Base-by-base conservation (phyloP, 2,113 vertebrate genomes). In the Eclectus roratus region DNA sequence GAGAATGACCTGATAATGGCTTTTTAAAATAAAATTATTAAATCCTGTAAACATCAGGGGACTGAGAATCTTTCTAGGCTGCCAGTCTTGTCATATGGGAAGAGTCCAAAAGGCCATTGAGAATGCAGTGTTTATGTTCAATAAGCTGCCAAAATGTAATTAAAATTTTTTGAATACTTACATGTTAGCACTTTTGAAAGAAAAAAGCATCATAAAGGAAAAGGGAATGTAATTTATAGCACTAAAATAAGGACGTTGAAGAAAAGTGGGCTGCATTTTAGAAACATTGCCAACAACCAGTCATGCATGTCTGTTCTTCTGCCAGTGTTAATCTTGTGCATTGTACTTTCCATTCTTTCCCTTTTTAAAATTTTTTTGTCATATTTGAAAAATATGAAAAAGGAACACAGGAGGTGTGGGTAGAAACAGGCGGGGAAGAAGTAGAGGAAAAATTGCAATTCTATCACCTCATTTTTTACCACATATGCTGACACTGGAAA, bases 81-180 rank as follows among this genome's bases (percentile, higher is more conserved):
- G 17, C 43, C 24, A 73, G 16, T 85, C 64, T 69, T 66, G 24
- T 94, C 56, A 13, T 64, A 79, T 39, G 37, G 53, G 37, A 50
- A 74, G 79, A 88, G 70, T 89, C 78, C 55, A 76, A 89, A 94
- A 92, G 21, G 27, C 52, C 52, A 88, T 37, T 0, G 0, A 94
- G 61, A 43, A 66, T 82, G 50, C 35, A 80, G 7, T 87, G 72
- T 81, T 91, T 91, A 68, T 87, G 58, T 95, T 80, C 1, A 0
- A 91, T 80, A 64, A 92, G 41, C 49, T 96, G 92, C 80, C 89
- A 97, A 96, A 95, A 96, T 33, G 47, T 87, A 96, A 96, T 94
- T 95, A 92, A 79, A 56, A 29, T 50, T 96, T 92, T 93, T 94
- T 94, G 0, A 93, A 93, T 88, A 91, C 66, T 85, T 93, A 50